A percentile compares a stretch with the other conserved stretches of the same genome.
These are phyloP conservation scores for Eumeta japonica DNA, from an alignment of 1,140 invertebrate genomes.

Conservation along the genomic window DNA sequence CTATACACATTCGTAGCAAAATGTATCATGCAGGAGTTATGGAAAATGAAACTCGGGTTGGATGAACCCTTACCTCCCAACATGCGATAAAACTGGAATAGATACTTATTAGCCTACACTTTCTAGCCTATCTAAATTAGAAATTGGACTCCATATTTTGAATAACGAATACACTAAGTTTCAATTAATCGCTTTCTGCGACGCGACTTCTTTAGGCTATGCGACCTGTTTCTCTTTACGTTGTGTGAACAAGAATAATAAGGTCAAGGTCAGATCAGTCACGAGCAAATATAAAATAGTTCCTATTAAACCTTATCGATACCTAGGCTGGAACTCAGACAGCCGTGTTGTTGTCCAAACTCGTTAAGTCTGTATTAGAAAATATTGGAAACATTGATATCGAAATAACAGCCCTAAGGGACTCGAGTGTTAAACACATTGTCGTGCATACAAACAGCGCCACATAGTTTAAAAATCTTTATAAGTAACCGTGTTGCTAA, in stretches of 20 bases:
- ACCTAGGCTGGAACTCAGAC: slow-evolving; percentile 2
- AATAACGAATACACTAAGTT: background rate
- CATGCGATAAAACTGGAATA: no score
- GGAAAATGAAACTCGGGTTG: slow-evolving; percentile 16
- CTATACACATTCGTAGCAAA: slow-evolving; percentile 9
- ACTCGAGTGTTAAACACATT: slow-evolving; percentile 29
- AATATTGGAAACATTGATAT: background rate
- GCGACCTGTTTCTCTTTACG: background rate
- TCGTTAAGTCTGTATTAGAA: slow-evolving; percentile 3
- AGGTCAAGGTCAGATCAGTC: background rate
- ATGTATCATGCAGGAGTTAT: slow-evolving; percentile 9
- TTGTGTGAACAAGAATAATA: no score
- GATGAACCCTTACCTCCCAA: slow-evolving; percentile 8
- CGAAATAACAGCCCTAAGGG: slow-evolving; percentile 11
- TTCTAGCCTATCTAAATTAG: slow-evolving; percentile 5
- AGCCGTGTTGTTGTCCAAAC: slow-evolving; percentile 2
- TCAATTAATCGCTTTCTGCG: background rate
- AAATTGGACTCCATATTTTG: slow-evolving; percentile 6
- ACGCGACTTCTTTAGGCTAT: background rate
- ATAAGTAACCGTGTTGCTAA: slow-evolving; percentile 30
- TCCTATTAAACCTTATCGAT: slow-evolving; percentile 3
- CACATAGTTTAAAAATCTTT: slow-evolving; percentile 23
- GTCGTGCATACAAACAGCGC: slow-evolving; percentile 22
- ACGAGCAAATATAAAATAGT: slow-evolving; percentile 4
- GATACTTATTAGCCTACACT: no score